These are phyloP conservation scores for Meteorus colon DNA, from an alignment of 2,888 invertebrate species.

Conservation along the genomic window DNA sequence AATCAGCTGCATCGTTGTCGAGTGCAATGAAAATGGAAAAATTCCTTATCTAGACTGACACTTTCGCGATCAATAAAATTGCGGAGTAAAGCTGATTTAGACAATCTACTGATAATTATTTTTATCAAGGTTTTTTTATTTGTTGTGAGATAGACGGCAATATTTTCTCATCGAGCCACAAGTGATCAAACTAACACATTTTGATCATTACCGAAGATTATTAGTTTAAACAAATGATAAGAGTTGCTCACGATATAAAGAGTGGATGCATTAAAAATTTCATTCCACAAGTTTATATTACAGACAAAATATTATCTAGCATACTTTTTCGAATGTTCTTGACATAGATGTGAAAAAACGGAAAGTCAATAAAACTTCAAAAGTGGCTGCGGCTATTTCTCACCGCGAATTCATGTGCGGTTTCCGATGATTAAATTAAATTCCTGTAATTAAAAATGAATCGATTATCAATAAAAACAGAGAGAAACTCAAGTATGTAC, in stretches of 20 bases:
- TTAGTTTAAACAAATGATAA: not conserved
- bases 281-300: too few relatives aligned
- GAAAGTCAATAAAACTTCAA: too few relatives aligned
- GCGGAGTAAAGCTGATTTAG: conserved; percentile 14
- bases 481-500: too few relatives aligned
- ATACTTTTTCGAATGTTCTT: too few relatives aligned
- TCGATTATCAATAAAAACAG: too few relatives aligned
- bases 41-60: conserved; percentile 22
- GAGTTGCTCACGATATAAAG: not conserved
- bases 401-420: too few relatives aligned
- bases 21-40: conserved; percentile 14
- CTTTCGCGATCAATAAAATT: conserved; percentile 23
- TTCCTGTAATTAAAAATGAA: too few relatives aligned
- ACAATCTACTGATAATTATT: conserved; percentile 24
- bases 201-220: not conserved
- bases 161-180: conserved; percentile 1
- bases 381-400: too few relatives aligned
- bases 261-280: too few relatives aligned
- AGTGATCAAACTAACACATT: not conserved
- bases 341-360: too few relatives aligned
- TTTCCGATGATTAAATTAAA: too few relatives aligned
- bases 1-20: conserved; percentile 8
- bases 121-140: conserved; percentile 6
- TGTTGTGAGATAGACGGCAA: conserved; percentile 1
- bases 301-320: too few relatives aligned